Conservation (phyloP, 2,797 vertebrate genomes). For the Leucoraja ocellata region DNA sequence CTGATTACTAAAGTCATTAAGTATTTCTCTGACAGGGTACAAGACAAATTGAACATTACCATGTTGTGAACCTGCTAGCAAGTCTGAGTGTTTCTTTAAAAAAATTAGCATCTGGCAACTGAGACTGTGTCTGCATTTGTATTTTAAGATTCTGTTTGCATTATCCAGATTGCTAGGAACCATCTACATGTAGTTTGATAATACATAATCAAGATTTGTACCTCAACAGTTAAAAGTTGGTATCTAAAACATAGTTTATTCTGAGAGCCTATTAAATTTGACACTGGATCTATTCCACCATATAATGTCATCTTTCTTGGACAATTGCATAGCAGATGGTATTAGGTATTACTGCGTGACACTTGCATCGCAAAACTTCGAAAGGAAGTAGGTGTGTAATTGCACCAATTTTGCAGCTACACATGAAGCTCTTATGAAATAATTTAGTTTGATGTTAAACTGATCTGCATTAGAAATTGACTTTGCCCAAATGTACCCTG, state of each 20-base stretch:
- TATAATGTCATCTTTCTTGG: neutral
- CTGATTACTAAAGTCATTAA: slow-evolving; percentile 83
- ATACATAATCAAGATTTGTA: slow-evolving; percentile 12
- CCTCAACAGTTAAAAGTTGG: neutral
- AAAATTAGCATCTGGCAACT: neutral
- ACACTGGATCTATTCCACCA: neutral
- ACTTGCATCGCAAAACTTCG: slow-evolving; percentile 8
- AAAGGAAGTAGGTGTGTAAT: neutral
- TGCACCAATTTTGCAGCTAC: neutral
- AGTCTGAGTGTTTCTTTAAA: too few species aligned
- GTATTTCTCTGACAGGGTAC: slow-evolving; percentile 41
- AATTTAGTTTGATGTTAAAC: neutral
- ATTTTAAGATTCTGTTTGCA: slow-evolving; percentile 30
- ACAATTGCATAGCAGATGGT: neutral
- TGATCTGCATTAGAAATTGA: slow-evolving; percentile 12
- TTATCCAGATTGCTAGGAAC: neutral
- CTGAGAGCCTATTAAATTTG: neutral
- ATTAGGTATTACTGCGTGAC: neutral
- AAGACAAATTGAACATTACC: neutral
- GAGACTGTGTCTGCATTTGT: neutral
- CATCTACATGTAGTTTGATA: neutral
- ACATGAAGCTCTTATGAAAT: neutral
- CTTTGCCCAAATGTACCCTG: slow-evolving; percentile 7
- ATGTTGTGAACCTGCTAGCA: neutral
- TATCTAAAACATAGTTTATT: neutral